A percentile compares a stretch with the other conserved stretches of the same genome.
These are phyloP conservation scores for Tetragnatha montana DNA, from an alignment of 2,888 invertebrate genomes.

Conservation along the genomic window DNA sequence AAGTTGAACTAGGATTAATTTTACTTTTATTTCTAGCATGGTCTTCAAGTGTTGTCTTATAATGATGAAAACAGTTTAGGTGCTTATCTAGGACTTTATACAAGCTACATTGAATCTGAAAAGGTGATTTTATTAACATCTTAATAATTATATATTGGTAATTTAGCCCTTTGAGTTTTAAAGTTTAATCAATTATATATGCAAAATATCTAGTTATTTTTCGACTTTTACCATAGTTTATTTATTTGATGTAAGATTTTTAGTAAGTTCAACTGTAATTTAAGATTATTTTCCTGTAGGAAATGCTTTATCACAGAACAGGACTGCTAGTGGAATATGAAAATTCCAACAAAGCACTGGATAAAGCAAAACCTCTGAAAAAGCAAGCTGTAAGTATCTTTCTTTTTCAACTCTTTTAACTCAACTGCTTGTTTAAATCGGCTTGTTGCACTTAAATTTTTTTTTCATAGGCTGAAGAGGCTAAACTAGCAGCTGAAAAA, in stretches of 20 bases:
- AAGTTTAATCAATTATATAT: neutral
- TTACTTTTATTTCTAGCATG: slow-evolving; percentile 74
- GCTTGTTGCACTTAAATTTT: neutral
- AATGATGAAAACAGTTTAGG: slow-evolving; percentile 76
- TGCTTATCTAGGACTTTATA: slow-evolving; percentile 75
- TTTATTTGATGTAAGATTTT: too few species aligned
- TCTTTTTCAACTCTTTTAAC: neutral
- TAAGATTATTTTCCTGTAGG: slow-evolving; percentile 73
- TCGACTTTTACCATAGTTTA: neutral
- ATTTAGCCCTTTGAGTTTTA: neutral
- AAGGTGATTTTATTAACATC: slow-evolving; percentile 73
- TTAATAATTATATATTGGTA: neutral
- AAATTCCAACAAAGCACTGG: slow-evolving; percentile 76
- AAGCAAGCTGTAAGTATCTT: slow-evolving; percentile 75
- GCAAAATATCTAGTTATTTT: neutral
- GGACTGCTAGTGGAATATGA: slow-evolving; percentile 76
- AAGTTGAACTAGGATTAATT: neutral
- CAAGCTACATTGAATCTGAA: slow-evolving; percentile 75
- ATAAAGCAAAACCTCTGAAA: slow-evolving; percentile 77
- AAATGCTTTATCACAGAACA: slow-evolving; percentile 76
- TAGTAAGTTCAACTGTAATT: too few species aligned
- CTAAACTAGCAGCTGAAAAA: slow-evolving; percentile 76
- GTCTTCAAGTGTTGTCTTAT: slow-evolving; percentile 74
- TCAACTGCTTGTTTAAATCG: neutral
- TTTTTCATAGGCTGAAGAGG: slow-evolving; percentile 76